Base-by-base conservation (phyloP, 2,888 invertebrate genomes). In the Alloscopus bannaensis region DNA sequence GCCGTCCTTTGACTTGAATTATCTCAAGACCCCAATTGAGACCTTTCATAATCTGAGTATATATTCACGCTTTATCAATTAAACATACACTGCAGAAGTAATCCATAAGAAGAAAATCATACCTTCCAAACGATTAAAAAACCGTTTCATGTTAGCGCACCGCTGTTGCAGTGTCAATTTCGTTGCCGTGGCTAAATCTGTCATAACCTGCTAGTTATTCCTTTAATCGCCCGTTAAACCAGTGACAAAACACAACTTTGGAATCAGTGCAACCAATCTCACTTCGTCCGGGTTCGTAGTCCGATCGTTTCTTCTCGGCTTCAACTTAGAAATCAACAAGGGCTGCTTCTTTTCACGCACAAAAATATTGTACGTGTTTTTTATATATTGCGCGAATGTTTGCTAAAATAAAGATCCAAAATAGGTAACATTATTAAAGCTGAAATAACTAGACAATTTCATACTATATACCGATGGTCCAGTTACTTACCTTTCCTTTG, bases 181-280 rank as follows among this genome's bases (percentile, higher is more conserved):
- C 0, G 97, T 98, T 86, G 93, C 93, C 0, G 90, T 89, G 0
- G 94, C 93, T 0, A 97, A 91, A 83, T 95, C 95, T 87, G 93
- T 93, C 96, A 98, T 97, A 0, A 97, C 90, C 85, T 91, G 91
- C 87, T 93, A 94, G 89, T 98, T 94, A 24, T 89, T 89, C 0
- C 95, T 90, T 90, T 97, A 93, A 50, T 92, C 92, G 84, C 98
- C 97, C 0, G 94, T 94, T 0, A 99, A 88, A 0, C 98, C 98
- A 0, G 98, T 96, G 86, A 97, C 88, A 87, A 92, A 93, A 86
- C 96, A 96, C 6, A 98, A 89, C 88, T 98, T 98, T 0, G 98
- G 98, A 16, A 99, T 90, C 22, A 98, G n/a, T n/a, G n/a, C n/a
- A n/a, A n/a, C n/a, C n/a, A n/a, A n/a, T n/a, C n/a, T n/a, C n/a